Evolutionary conservation across 2,113 vertebrate genomes (phyloP).

Genomic region (Australoheros scitulus): DNA sequence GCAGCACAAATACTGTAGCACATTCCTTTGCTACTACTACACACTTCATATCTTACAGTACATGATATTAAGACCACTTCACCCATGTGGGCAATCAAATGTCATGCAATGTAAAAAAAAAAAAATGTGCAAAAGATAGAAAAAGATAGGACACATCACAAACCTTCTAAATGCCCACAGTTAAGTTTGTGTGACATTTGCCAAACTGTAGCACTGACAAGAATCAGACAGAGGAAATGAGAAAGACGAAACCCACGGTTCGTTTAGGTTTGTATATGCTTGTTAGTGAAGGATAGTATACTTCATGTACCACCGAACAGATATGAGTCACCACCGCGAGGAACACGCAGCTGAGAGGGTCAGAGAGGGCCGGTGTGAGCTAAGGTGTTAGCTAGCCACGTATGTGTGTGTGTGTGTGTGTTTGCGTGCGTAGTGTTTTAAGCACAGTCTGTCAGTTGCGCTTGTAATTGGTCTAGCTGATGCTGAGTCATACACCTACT

Average conservation of each 20-base stretch:
- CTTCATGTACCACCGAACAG: conserved; percentile 42
- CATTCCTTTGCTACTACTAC: neutral
- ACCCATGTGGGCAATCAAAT: neutral
- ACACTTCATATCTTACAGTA: neutral
- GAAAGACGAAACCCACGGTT: conserved; percentile 7
- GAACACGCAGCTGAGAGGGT: conserved; percentile 47
- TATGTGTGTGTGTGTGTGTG: conserved; percentile 36
- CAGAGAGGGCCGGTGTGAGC: conserved; percentile 49
- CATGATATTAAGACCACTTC: neutral
- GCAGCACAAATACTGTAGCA: neutral
- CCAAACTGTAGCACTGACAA: neutral
- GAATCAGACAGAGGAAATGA: neutral
- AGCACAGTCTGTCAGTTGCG: conserved; percentile 61
- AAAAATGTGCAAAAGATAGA: neutral
- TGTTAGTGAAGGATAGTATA: conserved; percentile 48
- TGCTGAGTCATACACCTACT: conserved; percentile 76
- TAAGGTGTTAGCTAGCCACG: conserved; percentile 34
- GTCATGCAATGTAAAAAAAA: neutral
- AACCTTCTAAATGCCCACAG: neutral
- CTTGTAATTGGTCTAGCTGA: conserved; percentile 74
- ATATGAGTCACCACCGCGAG: conserved; percentile 66
- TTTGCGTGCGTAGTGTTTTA: conserved; percentile 53
- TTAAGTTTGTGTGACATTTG: neutral
- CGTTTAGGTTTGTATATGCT: conserved; percentile 46
- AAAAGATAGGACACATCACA: neutral